Base-by-base conservation (phyloP, 2,797 vertebrate species). In the Halcyon badia region DNA sequence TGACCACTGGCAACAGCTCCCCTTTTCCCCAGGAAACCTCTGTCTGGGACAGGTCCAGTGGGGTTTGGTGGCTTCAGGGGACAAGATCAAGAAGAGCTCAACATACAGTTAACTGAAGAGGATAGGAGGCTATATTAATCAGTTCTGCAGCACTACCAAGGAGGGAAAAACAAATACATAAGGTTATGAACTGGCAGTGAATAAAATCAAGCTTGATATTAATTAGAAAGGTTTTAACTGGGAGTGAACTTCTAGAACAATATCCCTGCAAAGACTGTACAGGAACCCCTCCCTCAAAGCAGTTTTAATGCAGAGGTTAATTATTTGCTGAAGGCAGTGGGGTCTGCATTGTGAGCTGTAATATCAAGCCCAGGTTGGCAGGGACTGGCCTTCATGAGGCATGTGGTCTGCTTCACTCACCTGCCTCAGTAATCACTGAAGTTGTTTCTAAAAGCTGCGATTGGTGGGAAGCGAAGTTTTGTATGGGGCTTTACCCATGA, bases 211-310 rank as follows among this genome's bases (percentile, higher is more conserved):
- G 18, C 15, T 76, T 76, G 30, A 5, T 52, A 69, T 51, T 21
- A 46, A 46, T 46, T 66, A 60, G 12, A 52, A 57, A 21, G 9
- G 2, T 60, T 93, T 76, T 83, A 49, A 65, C 54, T 52, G 51
- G 0, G 3, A 49, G 49, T 83, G 31, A 79, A 65, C 41, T 90
- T 82, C 58, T 60, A 46, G 62, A 76, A 39, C 42, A 35, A 35
- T 8, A 28, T n/a, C 2, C 35, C 2, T 2, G 41, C 0, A 0
- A 62, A 57, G 26, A 33, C 8, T 41, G 26, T 39, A 41, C 41
- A 31, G 54, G 33, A 82, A 88, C 17, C 12, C 14, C 28, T 88
- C n/a, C 26, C 56, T 31, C 30, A 56, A 26, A 13, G 42, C 25
- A 62, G 3, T 71, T 75, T 77, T 8, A 9, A 56, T 76, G 12